These are phyloP conservation scores for Gordius sp. DNA, from an alignment of 2,888 invertebrate genomes.

Conservation along the genomic window DNA sequence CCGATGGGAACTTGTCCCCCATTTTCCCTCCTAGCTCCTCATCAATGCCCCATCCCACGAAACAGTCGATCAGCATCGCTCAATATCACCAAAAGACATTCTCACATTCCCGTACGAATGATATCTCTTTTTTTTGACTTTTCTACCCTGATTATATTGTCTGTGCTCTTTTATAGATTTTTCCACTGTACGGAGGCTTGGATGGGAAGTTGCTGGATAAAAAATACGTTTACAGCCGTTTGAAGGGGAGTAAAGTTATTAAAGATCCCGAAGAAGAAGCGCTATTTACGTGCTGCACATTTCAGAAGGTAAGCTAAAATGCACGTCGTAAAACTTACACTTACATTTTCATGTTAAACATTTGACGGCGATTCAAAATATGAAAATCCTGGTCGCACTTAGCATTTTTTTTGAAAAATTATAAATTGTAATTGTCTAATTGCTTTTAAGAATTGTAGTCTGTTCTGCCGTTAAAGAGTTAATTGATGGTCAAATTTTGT, in stretches of 20 bases:
- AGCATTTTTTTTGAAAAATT: too few species aligned
- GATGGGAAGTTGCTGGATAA: conserved; percentile 44
- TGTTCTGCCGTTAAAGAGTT: too few species aligned
- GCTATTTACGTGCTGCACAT: conserved; percentile 47
- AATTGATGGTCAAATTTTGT: too few species aligned
- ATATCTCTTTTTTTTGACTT: conserved; percentile 16
- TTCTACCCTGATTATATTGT: conserved; percentile 13
- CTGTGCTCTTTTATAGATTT: conserved; percentile 25
- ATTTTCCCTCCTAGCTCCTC: conserved; percentile 75
- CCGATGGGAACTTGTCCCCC: conserved; percentile 90
- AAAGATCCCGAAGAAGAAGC: conserved; percentile 40
- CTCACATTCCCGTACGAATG: conserved; percentile 31
- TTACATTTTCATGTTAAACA: too few species aligned
- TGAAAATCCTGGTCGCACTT: too few species aligned
- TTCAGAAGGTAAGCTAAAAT: conserved; percentile 26
- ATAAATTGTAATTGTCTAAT: too few species aligned
- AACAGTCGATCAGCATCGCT: conserved; percentile 39
- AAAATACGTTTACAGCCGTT: conserved; percentile 47
- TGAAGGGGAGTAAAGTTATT: conserved; percentile 42
- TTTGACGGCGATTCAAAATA: too few species aligned
- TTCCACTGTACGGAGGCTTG: conserved; percentile 31
- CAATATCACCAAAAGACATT: conserved; percentile 44
- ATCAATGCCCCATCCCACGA: conserved; percentile 71
- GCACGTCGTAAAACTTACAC: too few species aligned
- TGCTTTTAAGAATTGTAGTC: too few species aligned